A percentile compares a stretch with the other conserved stretches of the same genome.
Conservation (phyloP, 2,113 vertebrate species). For the Myiopsitta monachus region DNA sequence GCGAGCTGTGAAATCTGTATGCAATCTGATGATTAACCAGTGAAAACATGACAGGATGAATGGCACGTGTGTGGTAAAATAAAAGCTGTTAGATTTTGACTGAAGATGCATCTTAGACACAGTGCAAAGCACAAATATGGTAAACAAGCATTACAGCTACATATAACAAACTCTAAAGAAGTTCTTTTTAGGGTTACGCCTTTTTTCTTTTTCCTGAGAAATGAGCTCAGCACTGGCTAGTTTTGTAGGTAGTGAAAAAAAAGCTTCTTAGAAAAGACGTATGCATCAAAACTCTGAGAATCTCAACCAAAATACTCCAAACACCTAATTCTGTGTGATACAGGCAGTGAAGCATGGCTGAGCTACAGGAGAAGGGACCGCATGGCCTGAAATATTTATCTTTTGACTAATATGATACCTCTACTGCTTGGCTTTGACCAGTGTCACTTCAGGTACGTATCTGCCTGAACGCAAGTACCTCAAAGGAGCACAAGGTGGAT, state of each 20-base stretch:
- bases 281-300: background rate
- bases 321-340: background rate
- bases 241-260: background rate
- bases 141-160: background rate
- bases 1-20: background rate
- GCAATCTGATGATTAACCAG: background rate
- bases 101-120: background rate
- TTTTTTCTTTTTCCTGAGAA: background rate
- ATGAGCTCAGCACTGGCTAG: background rate
- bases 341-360: background rate
- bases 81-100: background rate
- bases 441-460: background rate
- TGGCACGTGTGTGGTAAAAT: background rate
- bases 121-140: background rate
- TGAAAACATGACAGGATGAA: background rate
- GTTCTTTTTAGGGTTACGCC: background rate
- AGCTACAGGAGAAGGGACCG: background rate
- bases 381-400: background rate
- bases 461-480: background rate
- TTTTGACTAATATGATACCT: background rate
- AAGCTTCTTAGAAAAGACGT: background rate
- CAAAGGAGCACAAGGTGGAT: background rate
- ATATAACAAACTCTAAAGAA: background rate
- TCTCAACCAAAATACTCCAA: background rate
- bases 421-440: background rate